Base-by-base conservation (phyloP, 2,113 vertebrate species). In the Proterorhinus semilunaris region DNA sequence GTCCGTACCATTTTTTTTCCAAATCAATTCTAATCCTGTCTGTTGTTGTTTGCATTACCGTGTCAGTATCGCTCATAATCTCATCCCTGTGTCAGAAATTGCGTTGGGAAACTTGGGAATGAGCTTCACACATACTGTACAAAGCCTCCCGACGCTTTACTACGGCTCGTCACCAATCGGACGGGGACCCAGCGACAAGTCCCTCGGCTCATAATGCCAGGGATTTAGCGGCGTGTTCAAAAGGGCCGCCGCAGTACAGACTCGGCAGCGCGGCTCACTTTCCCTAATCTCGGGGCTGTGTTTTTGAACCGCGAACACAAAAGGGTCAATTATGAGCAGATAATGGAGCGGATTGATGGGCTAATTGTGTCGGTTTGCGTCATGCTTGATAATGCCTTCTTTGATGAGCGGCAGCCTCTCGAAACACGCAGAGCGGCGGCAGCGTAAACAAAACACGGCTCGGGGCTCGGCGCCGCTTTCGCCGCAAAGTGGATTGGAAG, bases 321-420 rank as follows among this genome's bases (percentile, higher is more conserved):
- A 87, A 74, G 85, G 86, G 88, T 90, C 84, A 88, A 86, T 87
- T 85, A 89, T 80, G 79, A 80, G 77, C 80, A 87, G 88, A 86
- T 88, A 88, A 91, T 90, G 89, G 74, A 87, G 79, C 77, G 87
- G 88, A 90, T 88, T 89, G 87, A 90, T 90, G 86, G 82, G 86
- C 80, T 86, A 91, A 91, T 90, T 89, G 88, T 72, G 83, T 64
- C 79, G 86, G 86, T 90, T 90, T 88, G 80, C 86, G 87, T 88
- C 89, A 86, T 86, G 90, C 80, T 81, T 83, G 85, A 89, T 90
- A 87, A 88, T 88, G 86, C 71, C 72, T 52, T 71, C 83, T 89
- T 89, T 90, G 86, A 90, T 89, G 83, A 87, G 74, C 75, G 81
- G 67, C 75, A 82, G 67, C 74, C 80, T 72, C 86, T 79, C 76